Base-by-base conservation (phyloP, 1,140 invertebrate species). In the Aricia agestis region DNA sequence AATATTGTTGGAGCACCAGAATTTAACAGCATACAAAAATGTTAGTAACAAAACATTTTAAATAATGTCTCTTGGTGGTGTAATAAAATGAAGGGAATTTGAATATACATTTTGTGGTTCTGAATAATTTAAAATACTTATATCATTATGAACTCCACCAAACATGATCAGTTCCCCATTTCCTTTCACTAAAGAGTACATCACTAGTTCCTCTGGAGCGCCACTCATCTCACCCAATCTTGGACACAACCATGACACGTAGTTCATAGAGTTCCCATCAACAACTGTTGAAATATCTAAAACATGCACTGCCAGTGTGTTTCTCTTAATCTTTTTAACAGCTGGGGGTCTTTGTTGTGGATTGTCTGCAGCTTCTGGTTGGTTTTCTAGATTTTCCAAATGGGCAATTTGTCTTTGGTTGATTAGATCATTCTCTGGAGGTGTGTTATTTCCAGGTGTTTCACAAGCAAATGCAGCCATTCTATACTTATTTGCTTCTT, bases 151-250 rank as follows among this genome's bases (percentile, higher is more conserved):
- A 71, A 98, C 96, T 68, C 98, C 98, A 15, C 98, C 98, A 93
- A 99, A 99, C 92, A 99, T 95, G 66, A 99, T 96, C 15, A 99
- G 86, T 93, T 99, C 98, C 18, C 96, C 97, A 81, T 97, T 96
- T 63, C 98, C 98, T 68, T 95, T 93, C 2, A 98, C 95, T 65
- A 99, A 92, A 13, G 97, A 96, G 84, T 98, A 98, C 69, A 98
- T 93, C 72, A 98, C 96, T 68, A 97, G 94, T 85, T 98, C 96
- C 83, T 98, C 96, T 2, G 98, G 97, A 19, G 95, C 95, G 65
- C 93, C 93, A 78, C 86, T 85, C 45, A 93, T 89, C 70, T 94
- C 92, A 57, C 93, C 93, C 65, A 92, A 91, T 85, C 95, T 93
- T 79, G 94, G 93, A 71, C 95, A 94, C 72, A 97, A 89, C 97